Base-by-base conservation (phyloP, 2,888 invertebrate species). In the Sabatieria punctata region DNA sequence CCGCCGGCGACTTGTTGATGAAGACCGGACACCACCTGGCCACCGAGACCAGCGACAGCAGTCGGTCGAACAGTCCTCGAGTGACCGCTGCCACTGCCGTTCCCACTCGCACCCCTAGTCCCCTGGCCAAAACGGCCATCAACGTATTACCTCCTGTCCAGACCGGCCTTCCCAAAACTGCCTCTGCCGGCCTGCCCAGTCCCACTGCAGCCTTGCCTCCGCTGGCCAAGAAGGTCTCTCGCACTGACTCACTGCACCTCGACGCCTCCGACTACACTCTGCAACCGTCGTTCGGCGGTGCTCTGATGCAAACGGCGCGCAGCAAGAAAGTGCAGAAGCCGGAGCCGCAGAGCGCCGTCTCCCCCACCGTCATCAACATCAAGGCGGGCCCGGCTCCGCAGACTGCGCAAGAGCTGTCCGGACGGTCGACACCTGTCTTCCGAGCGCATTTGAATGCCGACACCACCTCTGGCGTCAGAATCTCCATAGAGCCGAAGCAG, bases 311-410 rank as follows among this genome's bases (percentile, higher is more conserved):
- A 21, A 27, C 45, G 25, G 45, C 24, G n/a, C 19, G 24, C 11
- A 39, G 41, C 26, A 43, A 35, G 26, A 41, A 41, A 18, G 46
- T 46, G 23, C 46, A 86, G 64, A 91, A 89, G 66, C 91, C 91
- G 0, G 79, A 88, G 25, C 71, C 89, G 53, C 91, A n/a, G n/a
- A 36, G 6, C 36, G 36, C 36, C 36, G 4, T n/a, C n/a, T n/a
- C 36, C 36, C 18, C 36, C 36, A 19, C 36, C 36, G 30, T 30
- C 30, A 15, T 30, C 30, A n/a, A n/a, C n/a, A n/a, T n/a, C n/a
- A n/a, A n/a, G n/a, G n/a, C n/a, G n/a, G n/a, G n/a, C n/a, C n/a
- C n/a, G n/a, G n/a, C n/a, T n/a, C n/a, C n/a, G n/a, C n/a, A n/a
- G n/a, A n/a, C n/a, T n/a, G n/a, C n/a, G n/a, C n/a, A n/a, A n/a